A percentile compares a stretch with the other conserved stretches of the same genome.
phyloP scores from a whole-genome alignment of 2,888 invertebrate genomes.

The Heterodera filipjevi region DNA sequence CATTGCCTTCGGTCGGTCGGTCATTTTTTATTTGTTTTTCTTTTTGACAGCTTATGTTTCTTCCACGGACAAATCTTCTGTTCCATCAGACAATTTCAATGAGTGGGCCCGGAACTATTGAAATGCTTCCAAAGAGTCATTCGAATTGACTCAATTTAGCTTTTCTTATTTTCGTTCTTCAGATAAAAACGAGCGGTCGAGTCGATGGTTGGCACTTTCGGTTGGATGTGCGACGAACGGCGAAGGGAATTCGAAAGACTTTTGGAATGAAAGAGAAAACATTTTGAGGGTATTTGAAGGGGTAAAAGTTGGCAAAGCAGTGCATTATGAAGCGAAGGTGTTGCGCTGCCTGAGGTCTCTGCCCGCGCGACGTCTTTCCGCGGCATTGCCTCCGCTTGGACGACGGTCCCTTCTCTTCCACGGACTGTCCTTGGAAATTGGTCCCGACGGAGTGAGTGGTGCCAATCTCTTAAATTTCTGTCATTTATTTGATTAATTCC shows the following conservation, averaged over 20 bases:
- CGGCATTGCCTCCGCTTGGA: neutral
- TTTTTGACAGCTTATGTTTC: neutral
- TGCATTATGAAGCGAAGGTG: neutral
- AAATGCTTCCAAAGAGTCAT: slow-evolving; percentile 20
- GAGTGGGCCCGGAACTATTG: slow-evolving; percentile 23
- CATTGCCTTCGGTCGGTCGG: neutral
- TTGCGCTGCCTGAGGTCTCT: slow-evolving; percentile 12
- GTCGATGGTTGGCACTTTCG: neutral
- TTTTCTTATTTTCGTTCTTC: neutral
- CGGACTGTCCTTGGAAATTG: slow-evolving; percentile 19
- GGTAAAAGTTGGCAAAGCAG: neutral
- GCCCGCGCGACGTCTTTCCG: neutral
- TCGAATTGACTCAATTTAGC: neutral
- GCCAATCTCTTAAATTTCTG: too few species aligned
- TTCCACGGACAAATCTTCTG: neutral
- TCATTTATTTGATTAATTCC: too few species aligned
- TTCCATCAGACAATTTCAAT: slow-evolving; percentile 20
- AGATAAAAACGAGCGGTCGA: slow-evolving; percentile 17
- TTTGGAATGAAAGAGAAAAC: slow-evolving; percentile 8
- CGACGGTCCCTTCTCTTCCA: slow-evolving; percentile 6
- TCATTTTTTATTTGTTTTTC: neutral
- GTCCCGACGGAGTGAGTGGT: slow-evolving; percentile 13
- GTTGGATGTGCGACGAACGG: slow-evolving; percentile 1
- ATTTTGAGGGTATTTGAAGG: neutral
- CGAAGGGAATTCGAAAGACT: slow-evolving; percentile 1